Conservation (phyloP, 2,113 vertebrate species). For the Misgurnus mizolepis region DNA sequence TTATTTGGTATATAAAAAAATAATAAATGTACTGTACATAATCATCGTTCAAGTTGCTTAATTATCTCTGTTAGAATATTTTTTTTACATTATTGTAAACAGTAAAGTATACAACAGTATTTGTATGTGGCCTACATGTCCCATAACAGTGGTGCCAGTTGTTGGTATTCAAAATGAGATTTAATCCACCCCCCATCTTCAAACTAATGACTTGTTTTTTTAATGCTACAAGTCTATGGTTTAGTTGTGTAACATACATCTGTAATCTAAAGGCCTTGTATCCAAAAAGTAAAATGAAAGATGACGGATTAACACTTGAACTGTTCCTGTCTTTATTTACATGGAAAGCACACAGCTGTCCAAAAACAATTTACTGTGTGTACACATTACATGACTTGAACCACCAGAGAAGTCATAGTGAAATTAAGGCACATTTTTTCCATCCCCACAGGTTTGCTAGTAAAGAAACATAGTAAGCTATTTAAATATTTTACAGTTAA, state of each 20-base stretch:
- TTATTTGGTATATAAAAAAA: too few relatives aligned
- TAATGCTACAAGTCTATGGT: not conserved
- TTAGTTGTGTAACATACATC: constrained; percentile 25
- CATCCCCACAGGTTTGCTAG: not conserved
- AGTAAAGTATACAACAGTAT: too few relatives aligned
- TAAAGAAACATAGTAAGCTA: not conserved
- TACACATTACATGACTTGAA: constrained; percentile 46
- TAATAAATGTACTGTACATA: too few relatives aligned
- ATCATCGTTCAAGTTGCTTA: too few relatives aligned
- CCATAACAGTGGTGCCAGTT: not conserved
- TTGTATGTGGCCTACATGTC: not conserved
- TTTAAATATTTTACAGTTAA: not conserved
- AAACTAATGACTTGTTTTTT: constrained; percentile 20
- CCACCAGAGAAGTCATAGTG: constrained; percentile 48
- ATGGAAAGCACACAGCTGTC: constrained; percentile 58
- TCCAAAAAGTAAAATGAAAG: constrained; percentile 43
- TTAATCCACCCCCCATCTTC: not conserved
- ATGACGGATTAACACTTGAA: constrained; percentile 44
- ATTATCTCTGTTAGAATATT: too few relatives aligned
- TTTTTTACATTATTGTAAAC: too few relatives aligned
- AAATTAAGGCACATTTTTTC: not conserved
- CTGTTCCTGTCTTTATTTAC: constrained; percentile 50
- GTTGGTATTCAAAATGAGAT: not conserved
- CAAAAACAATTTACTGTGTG: constrained; percentile 41
- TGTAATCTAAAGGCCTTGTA: constrained; percentile 6